Percentiles rank a stretch among this genome's conserved stretches.
Conservation (phyloP, 1,140 invertebrate genomes). For the Dermatophagoides farinae region DNA sequence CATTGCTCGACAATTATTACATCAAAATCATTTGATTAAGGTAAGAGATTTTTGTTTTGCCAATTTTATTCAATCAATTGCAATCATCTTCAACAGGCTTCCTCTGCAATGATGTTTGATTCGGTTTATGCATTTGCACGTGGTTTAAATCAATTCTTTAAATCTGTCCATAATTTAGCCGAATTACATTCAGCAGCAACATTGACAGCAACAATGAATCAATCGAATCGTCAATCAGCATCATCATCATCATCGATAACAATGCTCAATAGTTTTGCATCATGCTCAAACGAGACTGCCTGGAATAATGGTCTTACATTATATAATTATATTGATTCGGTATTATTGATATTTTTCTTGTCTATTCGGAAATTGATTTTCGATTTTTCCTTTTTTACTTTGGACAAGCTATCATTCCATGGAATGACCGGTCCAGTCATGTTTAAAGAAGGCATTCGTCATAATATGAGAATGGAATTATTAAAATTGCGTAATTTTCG, state of each 20-base stretch:
- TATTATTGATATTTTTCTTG: slow-evolving; percentile 27
- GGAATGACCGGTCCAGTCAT: slow-evolving; percentile 69
- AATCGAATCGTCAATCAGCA: slow-evolving; percentile 23
- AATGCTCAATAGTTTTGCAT: slow-evolving; percentile 27
- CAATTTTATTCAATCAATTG: not conserved
- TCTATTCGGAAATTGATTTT: not conserved
- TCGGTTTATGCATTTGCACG: slow-evolving; percentile 66
- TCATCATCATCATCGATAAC: not conserved
- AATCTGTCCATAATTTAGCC: not conserved
- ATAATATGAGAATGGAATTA: slow-evolving; percentile 61
- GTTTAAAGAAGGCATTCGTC: slow-evolving; percentile 59
- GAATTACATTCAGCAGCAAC: not conserved
- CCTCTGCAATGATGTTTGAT: slow-evolving; percentile 73
- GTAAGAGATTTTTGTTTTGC: slow-evolving; percentile 26
- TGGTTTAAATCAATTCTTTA: slow-evolving; percentile 47
- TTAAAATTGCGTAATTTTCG: slow-evolving; percentile 53
- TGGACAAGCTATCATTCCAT: slow-evolving; percentile 47
- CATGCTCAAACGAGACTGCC: slow-evolving; percentile 54
- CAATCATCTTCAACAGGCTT: slow-evolving; percentile 41
- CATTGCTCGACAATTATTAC: slow-evolving; percentile 51
- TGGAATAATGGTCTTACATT: slow-evolving; percentile 67
- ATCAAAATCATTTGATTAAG: slow-evolving; percentile 45
- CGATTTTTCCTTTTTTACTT: not conserved
- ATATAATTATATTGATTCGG: slow-evolving; percentile 73
- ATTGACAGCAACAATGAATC: too few relatives aligned